A percentile compares a stretch with the other conserved stretches of the same genome.
Evolutionary conservation across 2,797 vertebrate species (phyloP).

Genomic region (Lithobates sylvaticus): DNA sequence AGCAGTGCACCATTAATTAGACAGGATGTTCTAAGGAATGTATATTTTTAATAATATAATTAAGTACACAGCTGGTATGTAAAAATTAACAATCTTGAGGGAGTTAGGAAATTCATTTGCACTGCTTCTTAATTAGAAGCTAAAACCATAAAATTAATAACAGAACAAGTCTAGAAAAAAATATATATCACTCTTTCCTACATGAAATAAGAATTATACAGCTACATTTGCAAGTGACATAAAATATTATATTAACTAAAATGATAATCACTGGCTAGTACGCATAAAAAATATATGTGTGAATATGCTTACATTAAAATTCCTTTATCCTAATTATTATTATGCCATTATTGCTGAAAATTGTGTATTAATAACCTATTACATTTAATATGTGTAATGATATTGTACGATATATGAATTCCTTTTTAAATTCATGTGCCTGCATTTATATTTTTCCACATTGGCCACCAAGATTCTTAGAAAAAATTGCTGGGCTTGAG

Average conservation of each 20-base stretch:
- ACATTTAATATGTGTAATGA: neutral
- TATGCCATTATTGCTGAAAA: too few species aligned
- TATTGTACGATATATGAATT: neutral
- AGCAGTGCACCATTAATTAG: constrained; percentile 57
- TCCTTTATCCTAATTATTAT: too few species aligned
- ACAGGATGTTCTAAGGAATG: constrained; percentile 58
- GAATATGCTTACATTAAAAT: too few species aligned
- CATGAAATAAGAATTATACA: neutral
- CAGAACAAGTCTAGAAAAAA: constrained; percentile 9
- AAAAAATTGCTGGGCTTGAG: too few species aligned
- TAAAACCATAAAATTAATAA: constrained; percentile 51
- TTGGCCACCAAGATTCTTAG: neutral
- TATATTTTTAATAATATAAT: constrained; percentile 62
- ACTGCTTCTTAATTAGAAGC: constrained; percentile 58
- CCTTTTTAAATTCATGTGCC: too few species aligned
- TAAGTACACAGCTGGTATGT: constrained; percentile 58
- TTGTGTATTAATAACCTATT: too few species aligned
- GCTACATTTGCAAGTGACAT: neutral
- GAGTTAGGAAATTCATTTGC: constrained; percentile 57
- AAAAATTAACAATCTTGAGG: constrained; percentile 59
- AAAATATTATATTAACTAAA: neutral
- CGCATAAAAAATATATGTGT: too few species aligned
- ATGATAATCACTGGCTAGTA: too few species aligned
- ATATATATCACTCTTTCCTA: constrained; percentile 19
- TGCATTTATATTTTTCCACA: neutral